Conservation (phyloP, 1,140 invertebrate genomes). For the Zelostemma sp. region DNA sequence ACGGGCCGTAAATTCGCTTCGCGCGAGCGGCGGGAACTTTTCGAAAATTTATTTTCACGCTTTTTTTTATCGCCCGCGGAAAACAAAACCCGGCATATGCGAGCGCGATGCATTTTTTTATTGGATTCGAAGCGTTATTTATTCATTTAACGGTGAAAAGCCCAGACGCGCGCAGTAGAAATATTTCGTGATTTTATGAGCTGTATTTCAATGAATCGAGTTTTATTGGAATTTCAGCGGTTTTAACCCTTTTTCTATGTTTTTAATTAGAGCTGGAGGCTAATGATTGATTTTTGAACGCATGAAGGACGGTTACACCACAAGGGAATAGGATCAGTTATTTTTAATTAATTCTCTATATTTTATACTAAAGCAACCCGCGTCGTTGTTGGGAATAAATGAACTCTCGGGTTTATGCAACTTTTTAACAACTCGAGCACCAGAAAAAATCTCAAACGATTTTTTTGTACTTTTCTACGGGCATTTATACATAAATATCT, state of each 20-base stretch:
- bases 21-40: neutral
- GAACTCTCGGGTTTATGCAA: slow-evolving; percentile 27
- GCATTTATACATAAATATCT: no score
- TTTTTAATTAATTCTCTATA: slow-evolving; percentile 43
- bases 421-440: slow-evolving; percentile 8
- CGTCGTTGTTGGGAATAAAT: slow-evolving; percentile 41
- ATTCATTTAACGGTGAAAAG: no score
- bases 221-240: no score
- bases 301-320: slow-evolving; percentile 37
- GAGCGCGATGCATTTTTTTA: no score
- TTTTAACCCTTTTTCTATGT: no score
- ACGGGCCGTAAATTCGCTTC: neutral
- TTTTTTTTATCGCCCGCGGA: neutral
- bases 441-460: no score
- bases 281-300: slow-evolving; percentile 21
- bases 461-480: no score
- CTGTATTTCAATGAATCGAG: no score
- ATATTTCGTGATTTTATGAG: neutral
- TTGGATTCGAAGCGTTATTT: no score
- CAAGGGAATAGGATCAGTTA: slow-evolving; percentile 40
- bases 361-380: slow-evolving; percentile 46
- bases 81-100: no score
- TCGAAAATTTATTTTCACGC: neutral
- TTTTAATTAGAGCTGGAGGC: neutral
- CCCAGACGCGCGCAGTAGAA: neutral